Percentiles rank a stretch among this genome's conserved stretches.
Evolutionary conservation across 2,113 vertebrate species (phyloP).

Genomic region (Zosterops lateralis): DNA sequence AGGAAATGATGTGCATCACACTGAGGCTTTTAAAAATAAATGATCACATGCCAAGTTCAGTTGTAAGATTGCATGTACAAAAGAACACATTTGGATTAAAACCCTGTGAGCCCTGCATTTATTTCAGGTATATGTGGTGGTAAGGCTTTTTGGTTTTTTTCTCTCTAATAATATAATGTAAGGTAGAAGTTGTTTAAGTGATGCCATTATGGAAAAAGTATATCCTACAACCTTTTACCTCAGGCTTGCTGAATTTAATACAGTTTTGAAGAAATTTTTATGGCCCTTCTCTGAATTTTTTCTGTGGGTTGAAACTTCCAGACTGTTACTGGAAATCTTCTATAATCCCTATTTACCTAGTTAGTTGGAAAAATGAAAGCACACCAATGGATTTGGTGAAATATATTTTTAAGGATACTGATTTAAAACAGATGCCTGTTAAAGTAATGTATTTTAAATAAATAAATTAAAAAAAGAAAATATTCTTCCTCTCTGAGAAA

Average conservation of each 20-base stretch:
- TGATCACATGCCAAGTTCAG: neutral
- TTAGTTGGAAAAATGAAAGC: neutral
- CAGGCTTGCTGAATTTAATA: neutral
- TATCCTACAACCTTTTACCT: neutral
- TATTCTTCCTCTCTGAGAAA: neutral
- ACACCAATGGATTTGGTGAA: neutral
- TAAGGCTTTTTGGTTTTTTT: neutral
- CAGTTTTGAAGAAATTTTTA: neutral
- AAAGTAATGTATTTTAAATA: neutral
- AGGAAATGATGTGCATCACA: neutral
- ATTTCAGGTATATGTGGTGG: neutral
- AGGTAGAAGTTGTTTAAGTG: neutral
- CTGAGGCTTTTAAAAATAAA: neutral
- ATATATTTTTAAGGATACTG: neutral
- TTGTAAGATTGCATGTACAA: neutral
- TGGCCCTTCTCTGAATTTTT: neutral
- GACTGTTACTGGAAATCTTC: neutral
- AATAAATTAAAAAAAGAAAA: neutral
- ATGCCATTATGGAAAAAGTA: neutral
- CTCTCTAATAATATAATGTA: neutral
- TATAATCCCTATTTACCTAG: neutral
- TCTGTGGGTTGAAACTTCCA: neutral
- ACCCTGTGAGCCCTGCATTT: neutral
- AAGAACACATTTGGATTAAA: neutral
- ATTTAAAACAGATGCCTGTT: neutral